These are phyloP conservation scores for Hydrotaea diabolus DNA, from an alignment of 2,888 invertebrate genomes.

Conservation along the genomic window DNA sequence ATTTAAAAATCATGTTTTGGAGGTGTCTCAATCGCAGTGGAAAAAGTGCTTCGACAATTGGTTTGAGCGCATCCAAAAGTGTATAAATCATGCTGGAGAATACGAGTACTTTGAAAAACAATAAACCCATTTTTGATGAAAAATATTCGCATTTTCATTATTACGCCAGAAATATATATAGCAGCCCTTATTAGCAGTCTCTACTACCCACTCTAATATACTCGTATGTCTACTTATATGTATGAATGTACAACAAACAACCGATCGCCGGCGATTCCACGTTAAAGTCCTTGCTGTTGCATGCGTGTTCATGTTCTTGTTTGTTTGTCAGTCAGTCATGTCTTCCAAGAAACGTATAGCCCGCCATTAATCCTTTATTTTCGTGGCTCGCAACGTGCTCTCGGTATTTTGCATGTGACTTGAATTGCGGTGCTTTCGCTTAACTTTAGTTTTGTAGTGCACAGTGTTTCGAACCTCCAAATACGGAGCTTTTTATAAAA, in stretches of 20 bases:
- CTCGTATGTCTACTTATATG: not conserved
- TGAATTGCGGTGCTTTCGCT: not conserved
- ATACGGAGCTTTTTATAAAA: not conserved
- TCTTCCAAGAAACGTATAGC: not conserved
- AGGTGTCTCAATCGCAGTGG: no score
- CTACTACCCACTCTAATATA: not conserved
- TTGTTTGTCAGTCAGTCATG: conserved; percentile 13
- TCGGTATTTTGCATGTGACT: no score
- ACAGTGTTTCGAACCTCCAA: not conserved
- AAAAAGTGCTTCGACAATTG: no score
- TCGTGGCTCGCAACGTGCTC: not conserved
- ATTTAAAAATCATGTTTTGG: no score
- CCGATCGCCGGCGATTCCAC: not conserved
- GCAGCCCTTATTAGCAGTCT: not conserved
- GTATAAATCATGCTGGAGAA: no score
- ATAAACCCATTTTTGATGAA: no score
- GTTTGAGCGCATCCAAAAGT: no score
- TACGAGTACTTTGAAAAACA: no score
- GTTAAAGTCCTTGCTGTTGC: not conserved
- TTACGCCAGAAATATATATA: no score
- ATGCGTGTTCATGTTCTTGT: conserved; percentile 1
- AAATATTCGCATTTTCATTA: no score
- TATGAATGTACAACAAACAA: no score
- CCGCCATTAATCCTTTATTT: not conserved
- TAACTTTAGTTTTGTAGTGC: not conserved